Evolutionary conservation across 2,888 invertebrate genomes (phyloP).

Genomic region (Euproctis similis): DNA sequence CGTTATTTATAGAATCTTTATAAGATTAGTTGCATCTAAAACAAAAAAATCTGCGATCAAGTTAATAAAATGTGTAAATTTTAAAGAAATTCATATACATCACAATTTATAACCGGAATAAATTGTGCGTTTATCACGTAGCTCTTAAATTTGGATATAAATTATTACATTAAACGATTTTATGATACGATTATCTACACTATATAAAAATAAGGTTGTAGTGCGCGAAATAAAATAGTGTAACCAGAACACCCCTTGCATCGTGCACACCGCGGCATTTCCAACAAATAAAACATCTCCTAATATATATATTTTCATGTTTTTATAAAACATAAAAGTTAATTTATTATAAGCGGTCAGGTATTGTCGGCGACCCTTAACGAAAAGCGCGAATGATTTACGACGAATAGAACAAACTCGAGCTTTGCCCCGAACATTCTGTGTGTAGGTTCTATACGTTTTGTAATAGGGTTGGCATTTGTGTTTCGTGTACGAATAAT

Average conservation of each 20-base stretch:
- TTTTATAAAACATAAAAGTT: constrained; percentile 30
- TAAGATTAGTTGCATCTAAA: too few species aligned
- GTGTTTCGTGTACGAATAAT: constrained; percentile 3
- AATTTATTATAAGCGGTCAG: constrained; percentile 28
- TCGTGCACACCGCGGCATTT: constrained; percentile 21
- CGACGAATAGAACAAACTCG: constrained; percentile 11
- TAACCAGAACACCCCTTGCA: constrained; percentile 18
- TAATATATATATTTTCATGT: constrained; percentile 28
- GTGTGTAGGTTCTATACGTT: constrained; percentile 4
- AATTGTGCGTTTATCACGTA: too few species aligned
- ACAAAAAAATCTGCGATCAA: too few species aligned
- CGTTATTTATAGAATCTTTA: too few species aligned
- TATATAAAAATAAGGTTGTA: constrained; percentile 13
- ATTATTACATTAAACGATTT: too few species aligned
- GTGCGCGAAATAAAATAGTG: constrained; percentile 16
- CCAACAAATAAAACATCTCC: constrained; percentile 28
- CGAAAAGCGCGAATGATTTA: constrained; percentile 36
- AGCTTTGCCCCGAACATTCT: constrained; percentile 1
- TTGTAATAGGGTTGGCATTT: constrained; percentile 4
- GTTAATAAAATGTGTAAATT: too few species aligned
- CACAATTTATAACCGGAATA: too few species aligned
- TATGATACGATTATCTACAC: constrained; percentile 6
- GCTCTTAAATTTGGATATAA: too few species aligned
- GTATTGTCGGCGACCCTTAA: constrained; percentile 34
- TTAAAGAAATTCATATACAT: too few species aligned